These are phyloP conservation scores for Microtus richardsoni DNA, from an alignment of 2,113 vertebrate genomes.

Conservation along the genomic window DNA sequence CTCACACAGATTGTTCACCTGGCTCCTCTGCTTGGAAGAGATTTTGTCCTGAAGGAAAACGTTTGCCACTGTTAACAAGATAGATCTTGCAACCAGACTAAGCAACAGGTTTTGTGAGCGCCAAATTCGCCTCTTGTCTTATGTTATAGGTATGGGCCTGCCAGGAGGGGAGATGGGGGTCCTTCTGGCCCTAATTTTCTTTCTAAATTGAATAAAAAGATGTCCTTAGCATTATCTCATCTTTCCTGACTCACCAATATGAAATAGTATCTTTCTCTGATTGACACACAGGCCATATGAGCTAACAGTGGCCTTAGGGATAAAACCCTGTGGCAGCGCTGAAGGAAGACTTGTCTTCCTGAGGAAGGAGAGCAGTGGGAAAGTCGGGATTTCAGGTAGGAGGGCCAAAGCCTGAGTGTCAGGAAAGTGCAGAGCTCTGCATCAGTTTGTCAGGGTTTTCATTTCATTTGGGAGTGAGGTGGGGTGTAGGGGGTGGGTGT, in stretches of 20 bases:
- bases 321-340: background rate
- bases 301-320: background rate
- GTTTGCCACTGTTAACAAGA: slow-evolving; percentile 1
- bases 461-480: too few species aligned
- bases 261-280: background rate
- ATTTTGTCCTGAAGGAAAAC: slow-evolving; percentile 36
- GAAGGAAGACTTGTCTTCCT: background rate
- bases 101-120: background rate
- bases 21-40: slow-evolving; percentile 45
- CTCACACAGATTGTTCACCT: background rate
- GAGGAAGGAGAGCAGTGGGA: background rate
- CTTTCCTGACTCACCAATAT: background rate
- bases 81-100: background rate
- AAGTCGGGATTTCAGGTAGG: background rate
- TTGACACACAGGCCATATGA: background rate
- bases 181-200: background rate
- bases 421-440: background rate
- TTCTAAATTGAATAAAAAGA: slow-evolving; percentile 5
- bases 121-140: background rate
- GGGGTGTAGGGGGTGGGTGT: too few species aligned
- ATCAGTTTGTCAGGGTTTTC: background rate
- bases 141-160: background rate
- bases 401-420: background rate
- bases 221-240: background rate
- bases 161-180: background rate